Base-by-base conservation (phyloP, 2,888 invertebrate genomes). In the Drosophila ezoana region DNA sequence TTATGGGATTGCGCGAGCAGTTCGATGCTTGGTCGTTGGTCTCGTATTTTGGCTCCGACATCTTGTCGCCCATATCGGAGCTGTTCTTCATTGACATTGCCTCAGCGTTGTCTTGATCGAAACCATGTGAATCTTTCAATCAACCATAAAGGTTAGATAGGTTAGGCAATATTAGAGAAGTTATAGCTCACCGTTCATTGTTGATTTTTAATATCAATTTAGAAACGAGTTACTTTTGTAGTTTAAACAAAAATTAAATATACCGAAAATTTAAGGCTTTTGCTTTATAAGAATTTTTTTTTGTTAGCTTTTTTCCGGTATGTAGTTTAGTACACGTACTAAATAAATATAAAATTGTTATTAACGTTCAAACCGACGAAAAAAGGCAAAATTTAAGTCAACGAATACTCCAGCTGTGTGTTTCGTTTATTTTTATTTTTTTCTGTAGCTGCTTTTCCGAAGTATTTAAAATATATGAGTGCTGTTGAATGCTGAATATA, bases 1-100 rank as follows among this genome's bases (percentile, higher is more conserved):
- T 73, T 20, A 73, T 73, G 8, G 73, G 73, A 60, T 73, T 73
- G 6, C 73, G 73, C 0, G 48, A 57, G 9, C 57, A 33, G 10
- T 35, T 47, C 28, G 28, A 16, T 10, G 16, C 10, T 41, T 14
- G 5, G 3, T 33, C 20, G 54, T 23, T 44, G 0, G 11, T 11
- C 8, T 54, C 44, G 4, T 14, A 1, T 13, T 44, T 44, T 3
- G 23, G 20, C 3, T 23, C 35, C 16, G 16, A 5, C 4, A 16
- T 14, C 14, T 35, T 23, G 5, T 44, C 43, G 33, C 43, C 35
- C 44, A 54, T 44, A 11, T 11, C 28, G 18, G 35, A 23, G 54
- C 20, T 16, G 44, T 20, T 3, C 20, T 33, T 33, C 33, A 11
- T 20, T 20, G 20, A 20, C 20, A 20, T 20, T 20, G 0, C 20